Evolutionary conservation across 2,113 vertebrate species (phyloP).

Genomic region (Equus quagga): DNA sequence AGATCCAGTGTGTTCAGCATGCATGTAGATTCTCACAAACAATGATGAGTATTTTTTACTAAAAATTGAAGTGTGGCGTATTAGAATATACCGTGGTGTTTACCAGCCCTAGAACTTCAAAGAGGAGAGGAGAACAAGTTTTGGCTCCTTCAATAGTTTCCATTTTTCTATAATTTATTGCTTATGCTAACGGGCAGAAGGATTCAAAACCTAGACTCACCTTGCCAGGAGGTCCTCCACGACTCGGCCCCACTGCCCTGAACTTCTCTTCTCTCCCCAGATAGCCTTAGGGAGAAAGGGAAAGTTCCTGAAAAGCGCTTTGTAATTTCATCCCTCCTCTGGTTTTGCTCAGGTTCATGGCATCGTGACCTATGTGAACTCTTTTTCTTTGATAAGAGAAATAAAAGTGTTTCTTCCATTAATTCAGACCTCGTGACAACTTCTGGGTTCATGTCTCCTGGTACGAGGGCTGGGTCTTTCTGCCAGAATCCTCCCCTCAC

Average conservation of each 20-base stretch:
- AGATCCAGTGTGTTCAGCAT: background rate
- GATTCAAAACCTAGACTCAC: background rate
- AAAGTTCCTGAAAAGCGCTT: background rate
- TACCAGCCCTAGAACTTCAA: background rate
- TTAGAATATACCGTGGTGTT: background rate
- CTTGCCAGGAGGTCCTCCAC: background rate
- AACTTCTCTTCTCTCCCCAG: background rate
- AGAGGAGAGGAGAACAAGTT: background rate
- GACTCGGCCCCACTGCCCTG: background rate
- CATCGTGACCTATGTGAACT: background rate
- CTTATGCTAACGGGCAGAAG: background rate
- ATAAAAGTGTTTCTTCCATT: background rate
- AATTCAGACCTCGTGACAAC: background rate
- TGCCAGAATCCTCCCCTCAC: background rate
- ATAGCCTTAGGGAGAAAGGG: background rate
- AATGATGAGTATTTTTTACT: background rate
- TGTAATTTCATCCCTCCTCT: background rate
- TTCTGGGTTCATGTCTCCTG: background rate
- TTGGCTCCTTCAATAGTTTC: background rate
- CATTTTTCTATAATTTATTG: background rate
- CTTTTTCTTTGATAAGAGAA: background rate
- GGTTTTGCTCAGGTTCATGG: background rate
- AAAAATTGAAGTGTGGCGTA: background rate
- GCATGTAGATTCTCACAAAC: background rate
- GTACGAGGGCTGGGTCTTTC: background rate